Percentiles rank a stretch among this genome's conserved stretches.
Evolutionary conservation across 2,797 vertebrate species (phyloP).

Genomic region (Allenopithecus nigroviridis): DNA sequence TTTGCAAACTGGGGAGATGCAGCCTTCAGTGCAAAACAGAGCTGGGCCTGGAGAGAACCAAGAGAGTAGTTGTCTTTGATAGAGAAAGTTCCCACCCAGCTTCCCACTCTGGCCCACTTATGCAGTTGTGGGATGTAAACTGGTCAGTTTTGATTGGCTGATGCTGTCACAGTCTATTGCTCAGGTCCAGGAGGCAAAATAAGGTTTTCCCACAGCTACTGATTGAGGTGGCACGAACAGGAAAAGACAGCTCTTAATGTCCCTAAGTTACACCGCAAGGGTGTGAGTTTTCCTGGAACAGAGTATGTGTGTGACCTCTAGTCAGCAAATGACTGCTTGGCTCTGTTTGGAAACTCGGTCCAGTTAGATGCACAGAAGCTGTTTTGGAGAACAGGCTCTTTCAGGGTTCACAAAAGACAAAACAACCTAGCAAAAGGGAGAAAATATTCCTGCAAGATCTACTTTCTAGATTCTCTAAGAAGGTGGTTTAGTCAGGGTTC

Average conservation of each 20-base stretch:
- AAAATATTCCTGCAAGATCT: fast-evolving
- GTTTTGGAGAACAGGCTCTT: not conserved
- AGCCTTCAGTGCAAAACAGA: not conserved
- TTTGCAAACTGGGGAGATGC: not conserved
- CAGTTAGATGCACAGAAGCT: not conserved
- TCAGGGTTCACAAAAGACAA: not conserved
- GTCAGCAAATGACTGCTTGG: not conserved
- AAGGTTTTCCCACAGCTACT: too few relatives aligned
- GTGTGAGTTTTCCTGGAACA: not conserved
- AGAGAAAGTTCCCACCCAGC: not conserved
- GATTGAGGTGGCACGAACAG: not conserved
- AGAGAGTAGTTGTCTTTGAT: not conserved
- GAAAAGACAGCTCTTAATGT: not conserved
- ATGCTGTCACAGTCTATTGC: not conserved
- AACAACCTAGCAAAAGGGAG: fast-evolving
- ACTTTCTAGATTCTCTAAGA: not conserved
- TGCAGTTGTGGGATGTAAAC: not conserved
- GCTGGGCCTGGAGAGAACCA: not conserved
- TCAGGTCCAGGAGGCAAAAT: too few relatives aligned
- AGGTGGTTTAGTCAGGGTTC: too few relatives aligned
- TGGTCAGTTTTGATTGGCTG: not conserved
- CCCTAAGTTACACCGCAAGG: not conserved
- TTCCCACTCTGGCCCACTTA: not conserved
- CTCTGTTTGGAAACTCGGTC: not conserved
- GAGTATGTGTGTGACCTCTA: not conserved